Percentiles rank a stretch among this genome's conserved stretches.
These are phyloP conservation scores for Crenuchus spilurus DNA, from an alignment of 2,797 vertebrate species.

Conservation along the genomic window DNA sequence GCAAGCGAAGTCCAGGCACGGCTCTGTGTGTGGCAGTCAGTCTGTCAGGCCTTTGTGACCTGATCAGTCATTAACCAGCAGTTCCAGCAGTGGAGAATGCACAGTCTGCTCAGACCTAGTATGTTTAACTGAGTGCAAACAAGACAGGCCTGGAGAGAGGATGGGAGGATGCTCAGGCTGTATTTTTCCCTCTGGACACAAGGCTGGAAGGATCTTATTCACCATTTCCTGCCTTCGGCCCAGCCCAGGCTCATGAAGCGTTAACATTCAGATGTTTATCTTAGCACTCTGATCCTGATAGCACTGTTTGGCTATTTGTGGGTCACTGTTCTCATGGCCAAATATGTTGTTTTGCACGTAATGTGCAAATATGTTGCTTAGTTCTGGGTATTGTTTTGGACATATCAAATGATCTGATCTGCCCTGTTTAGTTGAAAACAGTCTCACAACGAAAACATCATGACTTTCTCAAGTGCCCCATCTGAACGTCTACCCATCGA, in stretches of 20 bases:
- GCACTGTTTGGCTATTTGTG: not conserved
- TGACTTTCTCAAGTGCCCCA: too few species aligned
- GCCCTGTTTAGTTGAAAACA: too few species aligned
- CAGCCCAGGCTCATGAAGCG: not conserved
- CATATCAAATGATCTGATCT: too few species aligned
- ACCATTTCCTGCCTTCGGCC: constrained; percentile 40
- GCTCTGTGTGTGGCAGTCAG: constrained; percentile 63
- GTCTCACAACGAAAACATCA: too few species aligned
- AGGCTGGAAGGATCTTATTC: constrained; percentile 39
- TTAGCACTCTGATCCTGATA: not conserved
- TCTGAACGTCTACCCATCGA: too few species aligned
- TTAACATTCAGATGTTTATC: constrained; percentile 8
- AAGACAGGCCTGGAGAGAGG: constrained; percentile 53
- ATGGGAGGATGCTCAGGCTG: constrained; percentile 44
- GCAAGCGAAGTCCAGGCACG: constrained; percentile 69
- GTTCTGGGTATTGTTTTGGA: too few species aligned
- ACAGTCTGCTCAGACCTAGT: constrained; percentile 62
- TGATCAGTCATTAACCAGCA: constrained; percentile 80
- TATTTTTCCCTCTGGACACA: constrained; percentile 13
- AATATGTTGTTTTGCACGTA: not conserved
- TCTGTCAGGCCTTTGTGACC: constrained; percentile 76
- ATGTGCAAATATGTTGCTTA: not conserved
- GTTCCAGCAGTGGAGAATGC: constrained; percentile 69
- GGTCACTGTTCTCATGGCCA: not conserved
- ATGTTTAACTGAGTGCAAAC: constrained; percentile 78